Conservation (phyloP, 1,140 invertebrate species). For the Drosophila subpulchrella region DNA sequence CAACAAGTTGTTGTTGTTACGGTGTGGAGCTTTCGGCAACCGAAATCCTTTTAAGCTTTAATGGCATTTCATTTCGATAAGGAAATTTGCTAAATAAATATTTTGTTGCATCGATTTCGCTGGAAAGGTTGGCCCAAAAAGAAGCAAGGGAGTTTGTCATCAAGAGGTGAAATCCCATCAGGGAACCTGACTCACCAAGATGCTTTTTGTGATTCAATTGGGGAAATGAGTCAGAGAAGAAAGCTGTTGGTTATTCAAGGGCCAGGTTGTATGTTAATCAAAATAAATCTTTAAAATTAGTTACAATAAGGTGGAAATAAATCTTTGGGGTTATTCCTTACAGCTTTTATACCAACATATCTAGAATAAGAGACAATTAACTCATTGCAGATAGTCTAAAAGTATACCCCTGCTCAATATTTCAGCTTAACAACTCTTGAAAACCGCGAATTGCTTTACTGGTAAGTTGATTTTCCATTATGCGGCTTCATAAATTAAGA, state of each 20-base stretch:
- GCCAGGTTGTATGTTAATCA: not conserved
- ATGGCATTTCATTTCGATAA: constrained; percentile 47
- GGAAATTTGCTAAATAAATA: constrained; percentile 48
- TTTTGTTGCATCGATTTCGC: constrained; percentile 40
- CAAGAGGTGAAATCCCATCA: constrained; percentile 28
- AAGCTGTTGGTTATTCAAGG: constrained; percentile 17
- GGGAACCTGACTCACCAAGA: constrained; percentile 22
- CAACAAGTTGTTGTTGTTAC: constrained; percentile 43
- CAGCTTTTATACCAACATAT: too few relatives aligned
- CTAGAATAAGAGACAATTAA: not conserved
- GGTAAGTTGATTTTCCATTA: constrained; percentile 48
- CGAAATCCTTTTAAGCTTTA: constrained; percentile 51
- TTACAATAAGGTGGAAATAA: not conserved
- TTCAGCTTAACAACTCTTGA: not conserved
- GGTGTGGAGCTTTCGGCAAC: constrained; percentile 7
- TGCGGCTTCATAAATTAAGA: constrained; percentile 68
- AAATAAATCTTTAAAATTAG: not conserved
- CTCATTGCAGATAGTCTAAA: not conserved
- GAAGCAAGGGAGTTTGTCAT: constrained; percentile 35
- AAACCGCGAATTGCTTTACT: not conserved
- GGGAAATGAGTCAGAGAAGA: constrained; percentile 23
- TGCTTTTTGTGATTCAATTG: constrained; percentile 26
- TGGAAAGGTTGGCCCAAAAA: constrained; percentile 26
- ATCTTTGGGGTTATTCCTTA: not conserved
- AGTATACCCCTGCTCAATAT: not conserved